phyloP scores from a whole-genome alignment of 2,113 vertebrate species.

The Mugil cephalus region DNA sequence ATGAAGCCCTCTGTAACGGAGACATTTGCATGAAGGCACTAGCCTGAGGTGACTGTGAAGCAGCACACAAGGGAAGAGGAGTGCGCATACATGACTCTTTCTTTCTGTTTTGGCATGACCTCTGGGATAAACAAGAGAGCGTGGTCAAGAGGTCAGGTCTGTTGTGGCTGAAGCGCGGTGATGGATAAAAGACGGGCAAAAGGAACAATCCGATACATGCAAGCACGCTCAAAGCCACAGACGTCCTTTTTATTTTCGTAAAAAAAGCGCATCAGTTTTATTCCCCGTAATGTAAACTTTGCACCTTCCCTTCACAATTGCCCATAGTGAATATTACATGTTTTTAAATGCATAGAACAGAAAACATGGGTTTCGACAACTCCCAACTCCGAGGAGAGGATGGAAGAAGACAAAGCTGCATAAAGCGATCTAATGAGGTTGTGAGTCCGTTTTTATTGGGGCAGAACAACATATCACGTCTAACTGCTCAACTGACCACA shows the following conservation, averaged over 20 bases:
- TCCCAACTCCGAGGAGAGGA: neutral
- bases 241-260: neutral
- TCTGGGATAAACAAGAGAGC: conserved; percentile 3
- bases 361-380: neutral
- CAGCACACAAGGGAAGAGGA: too few species aligned
- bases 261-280: neutral
- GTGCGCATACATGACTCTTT: neutral
- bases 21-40: neutral
- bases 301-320: neutral
- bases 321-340: neutral
- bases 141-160: neutral
- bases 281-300: neutral
- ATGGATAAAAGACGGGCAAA: neutral
- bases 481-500: conserved; percentile 49
- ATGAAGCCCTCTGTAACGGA: conserved; percentile 16
- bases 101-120: neutral
- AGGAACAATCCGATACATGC: neutral
- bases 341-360: neutral
- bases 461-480: conserved; percentile 28
- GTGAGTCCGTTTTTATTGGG: conserved; percentile 3
- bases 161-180: neutral
- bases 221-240: neutral
- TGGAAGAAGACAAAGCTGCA: too few species aligned
- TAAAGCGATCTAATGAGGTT: conserved; percentile 11
- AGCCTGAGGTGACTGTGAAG: neutral